Evolutionary conservation across 2,797 vertebrate genomes (phyloP).

Genomic region (Sebastes matsubarae): DNA sequence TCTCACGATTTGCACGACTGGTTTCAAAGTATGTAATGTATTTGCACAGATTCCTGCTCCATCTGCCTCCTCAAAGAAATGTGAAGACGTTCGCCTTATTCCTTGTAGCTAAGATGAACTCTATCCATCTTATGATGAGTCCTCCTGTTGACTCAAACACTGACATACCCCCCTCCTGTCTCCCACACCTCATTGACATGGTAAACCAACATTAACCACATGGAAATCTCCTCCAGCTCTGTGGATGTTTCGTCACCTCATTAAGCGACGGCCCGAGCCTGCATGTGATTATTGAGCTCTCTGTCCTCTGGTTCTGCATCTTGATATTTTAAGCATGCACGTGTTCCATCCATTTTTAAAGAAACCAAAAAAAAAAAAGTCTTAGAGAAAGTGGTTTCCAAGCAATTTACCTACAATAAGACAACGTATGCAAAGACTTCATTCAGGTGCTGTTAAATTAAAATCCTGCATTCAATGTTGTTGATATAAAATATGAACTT

Average conservation of each 20-base stretch:
- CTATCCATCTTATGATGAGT: background rate
- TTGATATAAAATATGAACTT: background rate
- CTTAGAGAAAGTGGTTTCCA: background rate
- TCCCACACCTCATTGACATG: background rate
- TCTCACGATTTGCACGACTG: background rate
- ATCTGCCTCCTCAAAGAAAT: background rate
- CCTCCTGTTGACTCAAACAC: background rate
- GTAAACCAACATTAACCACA: background rate
- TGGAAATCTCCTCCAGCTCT: slow-evolving; percentile 2
- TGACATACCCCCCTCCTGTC: background rate
- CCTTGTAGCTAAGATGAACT: background rate
- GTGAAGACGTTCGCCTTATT: background rate
- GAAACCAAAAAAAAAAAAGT: background rate
- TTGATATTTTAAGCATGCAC: slow-evolving; percentile 3
- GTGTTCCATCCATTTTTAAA: slow-evolving; percentile 34
- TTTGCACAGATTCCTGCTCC: background rate
- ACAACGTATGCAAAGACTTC: background rate
- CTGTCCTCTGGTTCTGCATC: slow-evolving; percentile 8
- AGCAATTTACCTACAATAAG: background rate
- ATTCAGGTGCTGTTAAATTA: background rate
- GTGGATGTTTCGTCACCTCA: slow-evolving; percentile 26
- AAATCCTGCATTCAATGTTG: background rate
- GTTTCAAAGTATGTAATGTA: background rate
- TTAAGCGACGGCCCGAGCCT: slow-evolving; percentile 9
- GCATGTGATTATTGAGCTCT: slow-evolving; percentile 15